These are phyloP conservation scores for Orthosia gothica DNA, from an alignment of 2,888 invertebrate species.

Conservation along the genomic window DNA sequence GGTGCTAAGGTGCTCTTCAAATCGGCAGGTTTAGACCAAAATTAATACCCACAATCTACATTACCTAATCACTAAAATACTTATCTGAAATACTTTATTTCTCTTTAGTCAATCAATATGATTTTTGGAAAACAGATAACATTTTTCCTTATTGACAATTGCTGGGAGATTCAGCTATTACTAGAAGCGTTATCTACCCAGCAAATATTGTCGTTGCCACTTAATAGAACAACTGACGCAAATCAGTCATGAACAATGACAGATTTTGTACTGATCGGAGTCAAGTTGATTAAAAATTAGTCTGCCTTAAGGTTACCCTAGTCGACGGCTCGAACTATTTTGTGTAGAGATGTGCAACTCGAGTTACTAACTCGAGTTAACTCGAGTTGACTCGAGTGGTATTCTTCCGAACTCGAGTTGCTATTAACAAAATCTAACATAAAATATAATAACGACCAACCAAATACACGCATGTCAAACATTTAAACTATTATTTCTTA, in stretches of 20 bases:
- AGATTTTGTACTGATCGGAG: not conserved
- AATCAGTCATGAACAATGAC: constrained; percentile 12
- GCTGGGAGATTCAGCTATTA: constrained; percentile 18
- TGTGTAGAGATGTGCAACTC: no score
- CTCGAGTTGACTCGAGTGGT: no score
- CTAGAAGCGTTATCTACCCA: constrained; percentile 31
- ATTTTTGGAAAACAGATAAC: constrained; percentile 16
- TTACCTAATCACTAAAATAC: not conserved
- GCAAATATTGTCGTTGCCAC: constrained; percentile 1
- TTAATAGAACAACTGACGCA: not conserved
- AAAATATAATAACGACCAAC: no score
- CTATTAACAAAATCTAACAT: no score
- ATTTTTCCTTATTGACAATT: constrained; percentile 36
- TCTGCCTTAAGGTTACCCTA: no score
- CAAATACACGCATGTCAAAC: no score
- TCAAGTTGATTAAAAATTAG: no score
- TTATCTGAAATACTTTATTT: constrained; percentile 18
- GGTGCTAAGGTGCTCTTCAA: not conserved
- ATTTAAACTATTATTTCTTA: no score
- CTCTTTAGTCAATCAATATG: not conserved
- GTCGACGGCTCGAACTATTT: no score
- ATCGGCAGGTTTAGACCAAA: not conserved
- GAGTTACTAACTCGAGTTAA: no score
- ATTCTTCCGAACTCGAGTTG: no score
- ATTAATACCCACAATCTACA: constrained; percentile 7